Conservation (phyloP, 2,888 invertebrate species). For the Meiosimyza platycephala region DNA sequence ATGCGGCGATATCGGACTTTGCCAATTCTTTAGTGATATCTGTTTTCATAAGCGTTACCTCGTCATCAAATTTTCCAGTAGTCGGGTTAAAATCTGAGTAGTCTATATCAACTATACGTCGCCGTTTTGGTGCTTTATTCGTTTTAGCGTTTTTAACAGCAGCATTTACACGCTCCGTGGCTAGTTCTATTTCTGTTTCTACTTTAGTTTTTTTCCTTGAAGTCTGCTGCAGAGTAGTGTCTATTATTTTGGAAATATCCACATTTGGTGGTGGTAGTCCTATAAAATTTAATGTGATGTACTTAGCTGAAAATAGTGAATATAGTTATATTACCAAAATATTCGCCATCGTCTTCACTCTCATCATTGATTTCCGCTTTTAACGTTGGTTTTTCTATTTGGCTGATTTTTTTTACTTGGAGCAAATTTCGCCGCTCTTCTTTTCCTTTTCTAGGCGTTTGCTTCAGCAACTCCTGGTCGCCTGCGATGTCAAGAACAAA, state of each 20-base stretch:
- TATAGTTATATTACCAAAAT: slow-evolving; percentile 47
- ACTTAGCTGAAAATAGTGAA: neutral
- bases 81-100: slow-evolving; percentile 48
- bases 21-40: slow-evolving; percentile 53
- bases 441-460: slow-evolving; percentile 6
- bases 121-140: slow-evolving; percentile 35
- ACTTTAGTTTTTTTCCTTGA: slow-evolving; percentile 41
- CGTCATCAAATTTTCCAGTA: slow-evolving; percentile 48
- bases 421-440: slow-evolving; percentile 18
- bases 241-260: slow-evolving; percentile 51
- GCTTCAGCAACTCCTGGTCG: slow-evolving; percentile 53
- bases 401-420: slow-evolving; percentile 10
- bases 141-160: slow-evolving; percentile 47
- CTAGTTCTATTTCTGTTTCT: slow-evolving; percentile 47
- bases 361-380: slow-evolving; percentile 43
- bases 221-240: slow-evolving; percentile 42
- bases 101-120: slow-evolving; percentile 45
- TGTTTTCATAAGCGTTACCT: slow-evolving; percentile 40
- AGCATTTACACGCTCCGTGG: slow-evolving; percentile 48
- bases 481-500: slow-evolving; percentile 61
- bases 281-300: slow-evolving; percentile 29
- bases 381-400: slow-evolving; percentile 15
- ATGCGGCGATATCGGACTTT: slow-evolving; percentile 52
- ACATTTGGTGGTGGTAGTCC: slow-evolving; percentile 51
- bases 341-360: slow-evolving; percentile 51